Evolutionary conservation across 92 coral and sea anemone species (phyloP), one percentile per base, ranked within the genome.

Genomic region (Pocillopora grandis): DNA sequence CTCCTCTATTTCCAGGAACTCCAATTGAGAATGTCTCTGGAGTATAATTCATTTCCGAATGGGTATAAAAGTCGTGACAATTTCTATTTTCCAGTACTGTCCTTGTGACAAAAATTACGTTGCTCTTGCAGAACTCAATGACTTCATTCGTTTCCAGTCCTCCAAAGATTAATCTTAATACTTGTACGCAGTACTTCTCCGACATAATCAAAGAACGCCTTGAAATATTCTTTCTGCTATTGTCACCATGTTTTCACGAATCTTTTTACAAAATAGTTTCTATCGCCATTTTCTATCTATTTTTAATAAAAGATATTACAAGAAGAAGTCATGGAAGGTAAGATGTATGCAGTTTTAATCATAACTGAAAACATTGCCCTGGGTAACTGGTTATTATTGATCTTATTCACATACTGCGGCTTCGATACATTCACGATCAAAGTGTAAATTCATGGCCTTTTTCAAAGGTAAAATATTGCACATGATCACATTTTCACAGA

Each of bases 11-110:
- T 69, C 93, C 89, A 62, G 93, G 59, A 58, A 74, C 72, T 3
- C 98, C 95, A 52, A 94, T 19, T 48, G 85, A 89, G 80, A 94
- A 94, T 78, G 89, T 90, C 64, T 94, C 98, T 69, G 98, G 86
- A 3, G 98, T 94, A 74, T 92, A 92, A 70, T 91, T 91, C 94
- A 91, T 91, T 52, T 71, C 60, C 14, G 42, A 72, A 78, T 21
- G 36, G 61, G 36, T 20, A 52, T 27, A 49, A 79, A 49, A 63
- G 18, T 17, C 5, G 33, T 16, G 23, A 19, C 65, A 42, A 33
- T 15, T 17, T 49, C 66, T 79, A n/a, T 18, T 49, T 23, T 62
- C 19, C 64, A 21, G 2, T 58, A 13, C 58, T 48, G 48, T 13
- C 83, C 27, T 56, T 79, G 27, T 19, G 27, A 61, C n/a, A 66